These are phyloP conservation scores for Petrocephalus microphthalmus DNA, from an alignment of 2,113 vertebrate genomes.

Conservation along the genomic window DNA sequence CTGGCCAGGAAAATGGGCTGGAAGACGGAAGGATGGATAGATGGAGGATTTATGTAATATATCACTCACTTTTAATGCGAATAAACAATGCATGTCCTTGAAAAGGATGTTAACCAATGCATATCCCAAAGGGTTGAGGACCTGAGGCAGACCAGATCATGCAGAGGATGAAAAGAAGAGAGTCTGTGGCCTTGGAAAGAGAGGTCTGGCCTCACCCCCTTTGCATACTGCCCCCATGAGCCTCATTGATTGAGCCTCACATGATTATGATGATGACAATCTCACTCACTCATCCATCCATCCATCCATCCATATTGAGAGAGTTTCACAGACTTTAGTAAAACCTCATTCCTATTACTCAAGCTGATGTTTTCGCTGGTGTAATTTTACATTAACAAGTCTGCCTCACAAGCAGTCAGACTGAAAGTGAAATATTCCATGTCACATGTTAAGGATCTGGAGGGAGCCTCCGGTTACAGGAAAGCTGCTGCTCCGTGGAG, in stretches of 20 bases:
- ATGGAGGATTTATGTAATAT: background rate
- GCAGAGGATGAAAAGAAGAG: background rate
- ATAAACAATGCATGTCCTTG: background rate
- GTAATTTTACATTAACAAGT: background rate
- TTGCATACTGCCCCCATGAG: background rate
- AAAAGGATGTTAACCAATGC: background rate
- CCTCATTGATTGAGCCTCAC: too few relatives aligned
- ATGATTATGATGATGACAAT: background rate
- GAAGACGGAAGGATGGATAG: background rate
- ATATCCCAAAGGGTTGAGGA: background rate
- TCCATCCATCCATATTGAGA: background rate
- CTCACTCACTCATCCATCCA: background rate
- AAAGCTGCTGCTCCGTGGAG: background rate
- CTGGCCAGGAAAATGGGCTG: background rate
- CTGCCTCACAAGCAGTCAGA: background rate
- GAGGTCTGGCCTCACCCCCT: background rate
- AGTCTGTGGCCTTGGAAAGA: background rate
- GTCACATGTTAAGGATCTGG: background rate
- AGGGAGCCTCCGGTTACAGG: background rate
- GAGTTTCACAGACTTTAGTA: too few relatives aligned
- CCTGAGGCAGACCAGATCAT: background rate
- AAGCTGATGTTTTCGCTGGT: too few relatives aligned
- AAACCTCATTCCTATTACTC: too few relatives aligned
- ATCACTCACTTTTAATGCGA: background rate
- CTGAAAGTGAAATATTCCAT: background rate